These are phyloP conservation scores for Antrozous pallidus DNA, from an alignment of 2,797 vertebrate genomes.

Conservation along the genomic window DNA sequence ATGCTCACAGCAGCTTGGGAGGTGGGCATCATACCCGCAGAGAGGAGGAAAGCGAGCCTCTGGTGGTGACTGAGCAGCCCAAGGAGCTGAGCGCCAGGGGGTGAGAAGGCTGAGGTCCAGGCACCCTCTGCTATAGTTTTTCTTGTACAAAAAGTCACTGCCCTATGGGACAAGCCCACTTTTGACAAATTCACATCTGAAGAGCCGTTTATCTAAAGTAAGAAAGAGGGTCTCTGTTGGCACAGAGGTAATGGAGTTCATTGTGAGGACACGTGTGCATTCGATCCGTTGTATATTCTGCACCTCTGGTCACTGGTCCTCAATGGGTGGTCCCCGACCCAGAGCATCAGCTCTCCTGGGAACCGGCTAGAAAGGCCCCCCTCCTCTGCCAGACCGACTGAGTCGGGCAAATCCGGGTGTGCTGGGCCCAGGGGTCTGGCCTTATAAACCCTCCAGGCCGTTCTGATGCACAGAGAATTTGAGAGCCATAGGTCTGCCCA, in stretches of 20 bases:
- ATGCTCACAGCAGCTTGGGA: background rate
- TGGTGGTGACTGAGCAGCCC: background rate
- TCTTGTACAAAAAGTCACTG: background rate
- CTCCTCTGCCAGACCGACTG: background rate
- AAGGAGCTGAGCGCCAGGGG: background rate
- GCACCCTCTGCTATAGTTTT: background rate
- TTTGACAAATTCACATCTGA: background rate
- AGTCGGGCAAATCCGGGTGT: background rate
- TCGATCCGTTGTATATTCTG: background rate
- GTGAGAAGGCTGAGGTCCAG: background rate
- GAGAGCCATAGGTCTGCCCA: background rate
- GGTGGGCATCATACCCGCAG: background rate
- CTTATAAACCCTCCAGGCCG: background rate
- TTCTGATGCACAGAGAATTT: conserved; percentile 13
- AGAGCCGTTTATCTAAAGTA: background rate
- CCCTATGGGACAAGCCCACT: background rate
- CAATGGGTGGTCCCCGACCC: background rate
- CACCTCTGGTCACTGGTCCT: background rate
- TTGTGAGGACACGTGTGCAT: background rate
- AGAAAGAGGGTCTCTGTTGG: background rate
- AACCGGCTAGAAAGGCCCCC: background rate
- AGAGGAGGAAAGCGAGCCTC: background rate
- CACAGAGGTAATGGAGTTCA: background rate
- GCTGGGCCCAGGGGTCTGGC: background rate
- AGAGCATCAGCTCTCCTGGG: background rate